Percentiles rank a stretch among this genome's conserved stretches.
Evolutionary conservation across 2,888 invertebrate genomes (phyloP).

Genomic region (Ischnus inquisitorius): DNA sequence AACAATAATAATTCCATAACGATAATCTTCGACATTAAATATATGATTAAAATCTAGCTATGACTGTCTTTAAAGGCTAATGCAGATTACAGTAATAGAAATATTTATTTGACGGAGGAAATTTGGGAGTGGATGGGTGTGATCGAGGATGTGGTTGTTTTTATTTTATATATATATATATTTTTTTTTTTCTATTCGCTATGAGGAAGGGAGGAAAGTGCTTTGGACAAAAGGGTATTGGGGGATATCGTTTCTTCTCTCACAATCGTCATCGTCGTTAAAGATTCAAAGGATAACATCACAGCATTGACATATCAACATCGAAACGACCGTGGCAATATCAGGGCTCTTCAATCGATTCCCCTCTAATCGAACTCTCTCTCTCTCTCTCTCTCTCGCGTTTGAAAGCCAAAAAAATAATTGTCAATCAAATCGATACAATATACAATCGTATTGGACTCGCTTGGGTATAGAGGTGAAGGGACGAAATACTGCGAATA

Average conservation of each 20-base stretch:
- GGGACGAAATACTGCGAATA: constrained; percentile 9
- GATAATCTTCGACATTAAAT: constrained; percentile 82
- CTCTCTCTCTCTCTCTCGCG: neutral
- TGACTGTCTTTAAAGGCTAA: constrained; percentile 76
- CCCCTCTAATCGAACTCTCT: constrained; percentile 14
- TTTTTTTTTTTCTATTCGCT: constrained; percentile 40
- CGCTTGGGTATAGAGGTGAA: neutral
- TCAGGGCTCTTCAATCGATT: constrained; percentile 58
- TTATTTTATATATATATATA: too few species aligned
- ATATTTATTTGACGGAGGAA: constrained; percentile 71
- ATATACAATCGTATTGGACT: neutral
- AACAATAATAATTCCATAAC: constrained; percentile 78
- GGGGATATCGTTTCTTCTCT: constrained; percentile 72
- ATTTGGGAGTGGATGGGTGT: constrained; percentile 20
- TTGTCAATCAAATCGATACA: neutral
- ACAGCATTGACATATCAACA: constrained; percentile 84
- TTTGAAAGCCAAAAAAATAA: neutral
- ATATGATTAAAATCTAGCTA: constrained; percentile 80
- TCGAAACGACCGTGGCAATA: constrained; percentile 78
- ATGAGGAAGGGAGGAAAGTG: constrained; percentile 26
- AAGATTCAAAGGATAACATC: constrained; percentile 83
- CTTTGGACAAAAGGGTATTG: constrained; percentile 29
- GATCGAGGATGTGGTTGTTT: constrained; percentile 7
- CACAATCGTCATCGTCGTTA: constrained; percentile 67
- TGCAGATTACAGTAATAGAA: constrained; percentile 82